Evolutionary conservation across 2,797 vertebrate genomes (phyloP), one percentile per base, ranked within the genome.

Genomic region (Coccyzus lansbergi): DNA sequence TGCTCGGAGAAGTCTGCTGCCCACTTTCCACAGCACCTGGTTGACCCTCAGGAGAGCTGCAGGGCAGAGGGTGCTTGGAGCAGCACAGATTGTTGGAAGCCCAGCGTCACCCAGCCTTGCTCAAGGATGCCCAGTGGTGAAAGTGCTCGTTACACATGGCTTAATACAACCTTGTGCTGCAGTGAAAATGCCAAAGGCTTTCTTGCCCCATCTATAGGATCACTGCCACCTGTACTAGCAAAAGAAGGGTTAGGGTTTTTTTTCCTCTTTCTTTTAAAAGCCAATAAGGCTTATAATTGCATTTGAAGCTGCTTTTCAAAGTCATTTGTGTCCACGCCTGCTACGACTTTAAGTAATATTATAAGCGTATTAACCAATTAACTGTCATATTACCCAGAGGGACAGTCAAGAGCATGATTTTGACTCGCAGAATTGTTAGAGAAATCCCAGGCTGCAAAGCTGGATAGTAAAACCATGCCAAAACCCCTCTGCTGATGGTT

Each of bases 271-370:
- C 78, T 74, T 95, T 64, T 86, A 81, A 93, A 93, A 91, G 62
- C 69, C 76, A 72, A 22, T 71, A 87, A 80, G 79, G 46, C 28
- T 91, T 75, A 48, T 83, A 93, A 94, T 80, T 89, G 33, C 79
- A 81, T 91, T 89, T 91, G 83, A 92, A 87, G 65, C 58, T 71
- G 76, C 83, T 94, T 94, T 94, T 94, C 90, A 94, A 95, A 95
- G 86, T 29, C 75, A 58, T 83, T 95, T 93, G 15, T n/a, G 82
- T 89, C 88, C 88, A 91, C 10, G 17, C 67, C 70, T 6, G 2
- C 87, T 72, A 84, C 0, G 44, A 75, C 89, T 95, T 93, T 78
- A 95, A 95, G 77, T 1, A 2, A 82, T 86, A 34, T 88, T 90
- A 72, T 79, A 90, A 91, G 64, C 21, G 0, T 74, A 92, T 96